Evolutionary conservation across 2,797 vertebrate genomes (phyloP).

Genomic region (Numenius phaeopus): DNA sequence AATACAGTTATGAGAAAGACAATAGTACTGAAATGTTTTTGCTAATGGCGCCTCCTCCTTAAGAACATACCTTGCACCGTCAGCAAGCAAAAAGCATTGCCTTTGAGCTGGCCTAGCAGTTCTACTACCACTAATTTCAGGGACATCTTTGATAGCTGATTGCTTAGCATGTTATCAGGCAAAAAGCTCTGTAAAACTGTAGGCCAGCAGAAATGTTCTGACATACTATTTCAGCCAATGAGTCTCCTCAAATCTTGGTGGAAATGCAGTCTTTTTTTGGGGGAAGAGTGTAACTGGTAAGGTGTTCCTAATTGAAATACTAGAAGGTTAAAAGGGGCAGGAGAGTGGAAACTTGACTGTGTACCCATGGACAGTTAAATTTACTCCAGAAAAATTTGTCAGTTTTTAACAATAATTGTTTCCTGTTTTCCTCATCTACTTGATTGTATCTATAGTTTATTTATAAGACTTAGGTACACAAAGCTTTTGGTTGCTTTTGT

Average conservation of each 20-base stretch:
- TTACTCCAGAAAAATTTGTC: neutral
- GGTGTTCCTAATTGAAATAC: neutral
- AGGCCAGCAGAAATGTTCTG: neutral
- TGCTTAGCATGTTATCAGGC: neutral
- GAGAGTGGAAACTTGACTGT: neutral
- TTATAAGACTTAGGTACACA: neutral
- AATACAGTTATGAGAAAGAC: neutral
- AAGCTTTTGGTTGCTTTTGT: neutral
- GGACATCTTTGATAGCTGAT: neutral
- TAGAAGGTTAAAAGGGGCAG: neutral
- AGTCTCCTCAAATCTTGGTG: neutral
- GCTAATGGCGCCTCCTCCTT: neutral
- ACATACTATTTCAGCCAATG: neutral
- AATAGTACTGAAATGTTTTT: neutral
- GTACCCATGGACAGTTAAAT: neutral
- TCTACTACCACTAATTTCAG: neutral
- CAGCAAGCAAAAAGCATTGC: neutral
- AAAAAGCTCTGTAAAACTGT: neutral
- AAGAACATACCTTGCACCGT: neutral
- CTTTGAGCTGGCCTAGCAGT: neutral
- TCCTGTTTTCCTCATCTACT: slow-evolving; percentile 19
- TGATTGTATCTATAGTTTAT: slow-evolving; percentile 16
- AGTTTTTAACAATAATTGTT: slow-evolving; percentile 15
- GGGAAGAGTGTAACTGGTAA: neutral
- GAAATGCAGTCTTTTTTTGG: neutral